phyloP scores from a whole-genome alignment of 2,113 vertebrate genomes.

The Phyllostomus discolor region DNA sequence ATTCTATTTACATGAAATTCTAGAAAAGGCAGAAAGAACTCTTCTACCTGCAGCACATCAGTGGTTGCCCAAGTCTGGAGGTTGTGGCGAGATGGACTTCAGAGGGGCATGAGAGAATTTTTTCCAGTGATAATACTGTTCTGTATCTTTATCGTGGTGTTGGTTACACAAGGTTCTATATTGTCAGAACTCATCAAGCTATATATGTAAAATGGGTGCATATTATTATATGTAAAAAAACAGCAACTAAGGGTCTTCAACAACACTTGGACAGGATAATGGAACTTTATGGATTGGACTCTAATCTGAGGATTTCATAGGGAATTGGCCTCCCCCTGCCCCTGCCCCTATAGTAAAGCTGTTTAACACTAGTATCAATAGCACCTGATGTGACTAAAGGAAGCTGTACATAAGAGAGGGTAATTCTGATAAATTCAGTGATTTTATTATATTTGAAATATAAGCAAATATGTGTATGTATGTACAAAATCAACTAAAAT shows the following conservation, averaged over 20 bases:
- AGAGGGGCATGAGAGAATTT: background rate
- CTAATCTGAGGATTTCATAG: background rate
- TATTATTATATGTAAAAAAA: background rate
- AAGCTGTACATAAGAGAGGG: background rate
- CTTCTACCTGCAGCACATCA: background rate
- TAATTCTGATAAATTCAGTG: background rate
- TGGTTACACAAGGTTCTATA: background rate
- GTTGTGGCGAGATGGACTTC: background rate
- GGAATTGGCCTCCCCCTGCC: background rate
- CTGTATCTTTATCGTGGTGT: background rate
- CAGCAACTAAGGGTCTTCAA: background rate
- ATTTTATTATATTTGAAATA: background rate
- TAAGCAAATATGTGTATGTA: background rate
- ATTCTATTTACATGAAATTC: background rate
- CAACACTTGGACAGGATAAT: background rate
- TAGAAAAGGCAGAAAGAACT: constrained; percentile 8
- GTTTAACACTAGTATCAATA: background rate
- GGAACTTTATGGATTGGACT: background rate
- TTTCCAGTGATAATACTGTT: background rate
- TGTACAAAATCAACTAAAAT: background rate
- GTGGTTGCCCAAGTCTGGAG: background rate
- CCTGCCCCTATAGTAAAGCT: background rate
- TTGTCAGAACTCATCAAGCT: background rate
- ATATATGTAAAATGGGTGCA: background rate
- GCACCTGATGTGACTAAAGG: background rate